phyloP scores from a whole-genome alignment of 2,797 vertebrate species.

The Channallabes apus region DNA sequence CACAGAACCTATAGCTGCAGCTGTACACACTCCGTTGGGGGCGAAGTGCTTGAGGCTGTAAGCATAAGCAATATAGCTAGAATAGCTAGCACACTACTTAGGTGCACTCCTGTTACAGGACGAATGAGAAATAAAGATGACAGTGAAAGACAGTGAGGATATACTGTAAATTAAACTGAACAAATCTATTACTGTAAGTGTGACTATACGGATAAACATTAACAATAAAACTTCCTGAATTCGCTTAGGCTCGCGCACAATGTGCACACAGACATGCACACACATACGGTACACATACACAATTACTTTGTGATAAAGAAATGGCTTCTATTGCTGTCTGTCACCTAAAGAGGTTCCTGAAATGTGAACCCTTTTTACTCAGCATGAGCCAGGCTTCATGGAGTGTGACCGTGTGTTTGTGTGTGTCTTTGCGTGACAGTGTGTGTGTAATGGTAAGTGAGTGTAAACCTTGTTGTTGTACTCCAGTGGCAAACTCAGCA shows the following conservation, averaged over 20 bases:
- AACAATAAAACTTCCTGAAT: background rate
- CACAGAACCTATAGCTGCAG: conserved; percentile 16
- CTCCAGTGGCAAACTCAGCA: conserved; percentile 37
- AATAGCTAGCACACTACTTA: background rate
- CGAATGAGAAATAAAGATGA: background rate
- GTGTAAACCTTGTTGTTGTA: conserved; percentile 30
- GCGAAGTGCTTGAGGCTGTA: background rate
- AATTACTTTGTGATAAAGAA: conserved; percentile 1
- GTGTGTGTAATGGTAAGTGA: conserved; percentile 29
- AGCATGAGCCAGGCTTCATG: conserved; percentile 34
- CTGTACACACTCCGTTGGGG: background rate
- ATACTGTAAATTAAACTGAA: conserved; percentile 7
- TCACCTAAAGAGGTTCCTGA: conserved; percentile 49
- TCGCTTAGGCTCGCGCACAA: background rate
- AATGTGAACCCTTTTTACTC: conserved; percentile 45
- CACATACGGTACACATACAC: background rate
- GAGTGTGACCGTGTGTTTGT: conserved; percentile 37
- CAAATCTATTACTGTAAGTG: background rate
- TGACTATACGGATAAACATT: background rate
- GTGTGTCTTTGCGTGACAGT: conserved; percentile 37
- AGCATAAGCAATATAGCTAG: background rate
- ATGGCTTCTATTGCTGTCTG: conserved; percentile 16
- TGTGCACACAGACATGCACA: background rate
- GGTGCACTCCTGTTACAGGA: background rate
- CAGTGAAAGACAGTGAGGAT: background rate